Evolutionary conservation across 2,888 invertebrate species (phyloP).

Genomic region (Branchellion lobata): DNA sequence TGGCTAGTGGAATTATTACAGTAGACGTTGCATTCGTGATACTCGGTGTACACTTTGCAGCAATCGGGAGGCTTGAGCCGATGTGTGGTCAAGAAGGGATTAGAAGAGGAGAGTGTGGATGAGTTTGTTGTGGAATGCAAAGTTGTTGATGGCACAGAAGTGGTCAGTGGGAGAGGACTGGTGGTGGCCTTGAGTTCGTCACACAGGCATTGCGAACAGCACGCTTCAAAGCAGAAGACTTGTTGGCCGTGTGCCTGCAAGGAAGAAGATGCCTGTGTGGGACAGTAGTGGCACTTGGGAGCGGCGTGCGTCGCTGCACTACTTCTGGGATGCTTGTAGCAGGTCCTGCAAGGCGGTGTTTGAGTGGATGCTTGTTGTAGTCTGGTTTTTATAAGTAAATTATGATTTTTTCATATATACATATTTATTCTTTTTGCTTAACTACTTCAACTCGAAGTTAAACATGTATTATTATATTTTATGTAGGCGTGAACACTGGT

Average conservation of each 20-base stretch:
- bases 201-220: background rate
- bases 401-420: too few species aligned
- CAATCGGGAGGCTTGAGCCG: background rate
- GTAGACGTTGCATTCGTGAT: background rate
- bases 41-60: constrained; percentile 3
- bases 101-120: background rate
- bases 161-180: background rate
- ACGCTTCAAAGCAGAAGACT: background rate
- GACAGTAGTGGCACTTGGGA: constrained; percentile 3
- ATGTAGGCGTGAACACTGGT: too few species aligned
- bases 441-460: too few species aligned
- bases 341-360: background rate
- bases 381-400: too few species aligned
- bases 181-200: background rate
- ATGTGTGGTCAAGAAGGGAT: background rate
- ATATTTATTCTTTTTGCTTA: too few species aligned
- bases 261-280: background rate
- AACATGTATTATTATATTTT: too few species aligned
- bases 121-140: background rate
- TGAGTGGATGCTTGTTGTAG: too few species aligned
- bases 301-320: background rate
- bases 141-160: too few species aligned
- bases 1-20: background rate
- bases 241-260: background rate
- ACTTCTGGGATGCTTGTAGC: background rate